These are phyloP conservation scores for Ichneumoninae sp. DNA, from an alignment of 2,888 invertebrate species.

Conservation along the genomic window DNA sequence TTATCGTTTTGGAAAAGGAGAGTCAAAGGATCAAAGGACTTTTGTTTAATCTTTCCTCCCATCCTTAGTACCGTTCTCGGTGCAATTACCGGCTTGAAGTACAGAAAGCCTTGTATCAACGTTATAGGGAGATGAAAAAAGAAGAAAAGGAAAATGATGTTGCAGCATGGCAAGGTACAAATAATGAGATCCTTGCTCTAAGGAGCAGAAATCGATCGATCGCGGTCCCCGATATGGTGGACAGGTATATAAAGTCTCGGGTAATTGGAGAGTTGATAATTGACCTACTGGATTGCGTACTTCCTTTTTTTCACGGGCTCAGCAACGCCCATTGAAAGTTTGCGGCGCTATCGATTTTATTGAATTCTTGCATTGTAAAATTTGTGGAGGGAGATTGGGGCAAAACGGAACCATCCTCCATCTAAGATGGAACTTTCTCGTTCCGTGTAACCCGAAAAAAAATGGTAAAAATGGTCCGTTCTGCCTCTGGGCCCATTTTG, in stretches of 20 bases:
- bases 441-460: too few species aligned
- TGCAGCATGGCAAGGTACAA: neutral
- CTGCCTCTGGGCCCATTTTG: too few species aligned
- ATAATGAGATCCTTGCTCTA: neutral
- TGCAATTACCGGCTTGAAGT: neutral
- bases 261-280: neutral
- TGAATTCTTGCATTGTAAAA: neutral
- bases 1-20: neutral
- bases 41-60: neutral
- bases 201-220: neutral
- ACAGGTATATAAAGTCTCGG: neutral
- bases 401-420: too few species aligned
- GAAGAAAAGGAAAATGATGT: neutral
- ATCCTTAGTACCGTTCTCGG: neutral
- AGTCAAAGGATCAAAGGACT: neutral
- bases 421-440: too few species aligned
- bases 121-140: neutral
- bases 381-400: neutral
- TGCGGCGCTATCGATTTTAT: neutral
- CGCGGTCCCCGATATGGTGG: neutral
- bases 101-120: neutral
- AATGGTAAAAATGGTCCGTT: too few species aligned
- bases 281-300: neutral
- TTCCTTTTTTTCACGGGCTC: neutral
- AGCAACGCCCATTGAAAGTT: neutral